Evolutionary conservation across 2,113 vertebrate genomes (phyloP), one percentile per base, ranked within the genome.

Genomic region (Rhea americana): DNA sequence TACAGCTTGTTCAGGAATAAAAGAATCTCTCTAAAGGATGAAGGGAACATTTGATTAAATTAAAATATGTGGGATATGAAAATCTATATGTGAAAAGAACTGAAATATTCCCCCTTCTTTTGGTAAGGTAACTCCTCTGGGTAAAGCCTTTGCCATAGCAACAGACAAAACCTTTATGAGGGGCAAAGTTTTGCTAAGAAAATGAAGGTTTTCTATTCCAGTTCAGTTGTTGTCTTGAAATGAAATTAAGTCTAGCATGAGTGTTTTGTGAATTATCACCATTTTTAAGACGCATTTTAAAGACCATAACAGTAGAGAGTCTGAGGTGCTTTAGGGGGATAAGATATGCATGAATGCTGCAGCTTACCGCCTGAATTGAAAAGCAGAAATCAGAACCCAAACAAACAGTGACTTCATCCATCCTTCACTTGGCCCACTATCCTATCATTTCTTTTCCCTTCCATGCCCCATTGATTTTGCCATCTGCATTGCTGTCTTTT

Each of bases 111-210:
- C 20, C 51, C 5, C 45, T 87, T 82, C 80, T 87, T 87, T 55
- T 91, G n/a, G 61, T 88, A 28, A 35, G 63, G 43, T 51, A 82
- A 77, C 32, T 97, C 86, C 93, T 94, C 59, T 76, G 61, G 89
- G 93, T 93, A 95, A 93, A 95, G 43, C 14, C 55, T 88, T 71
- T 88, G 90, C 73, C 59, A 90, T 79, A 72, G 71, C 89, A 97
- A 88, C 93, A 97, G 90, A 93, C 78, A 95, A 97, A 97, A 87
- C 50, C 92, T 96, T 97, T 96, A 97, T 92, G 90, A 96, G 90
- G 78, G 90, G 62, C 35, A 94, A 94, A 96, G 82, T 95, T 97
- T 97, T 95, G 79, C 93, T 96, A 94, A 93, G 95, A 91, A 97
- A 97, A 97, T 96, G 59, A 96, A 91, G 82, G 43, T 59, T 93